phyloP scores from a whole-genome alignment of 2,888 invertebrate genomes.

The Drosophila pseudotalamancana region DNA sequence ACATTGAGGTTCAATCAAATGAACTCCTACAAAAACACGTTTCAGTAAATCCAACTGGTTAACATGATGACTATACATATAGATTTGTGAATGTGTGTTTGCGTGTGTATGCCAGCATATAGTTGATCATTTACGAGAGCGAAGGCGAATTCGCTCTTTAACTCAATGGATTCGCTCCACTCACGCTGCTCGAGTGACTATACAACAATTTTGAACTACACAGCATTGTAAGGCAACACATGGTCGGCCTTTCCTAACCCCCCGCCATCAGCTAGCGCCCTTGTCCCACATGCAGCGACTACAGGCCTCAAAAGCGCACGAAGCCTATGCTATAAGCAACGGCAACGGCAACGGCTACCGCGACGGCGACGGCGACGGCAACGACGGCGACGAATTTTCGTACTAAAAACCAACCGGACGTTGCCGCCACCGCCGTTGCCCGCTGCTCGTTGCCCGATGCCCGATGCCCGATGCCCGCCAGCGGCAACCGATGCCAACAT shows the following conservation, averaged over 20 bases:
- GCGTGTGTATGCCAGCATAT: slow-evolving; percentile 3
- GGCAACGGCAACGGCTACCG: slow-evolving; percentile 24
- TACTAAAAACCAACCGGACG: slow-evolving; percentile 79
- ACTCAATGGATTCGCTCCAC: slow-evolving; percentile 42
- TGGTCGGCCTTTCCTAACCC: slow-evolving; percentile 54
- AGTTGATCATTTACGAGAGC: slow-evolving; percentile 46
- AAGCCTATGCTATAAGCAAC: slow-evolving; percentile 56
- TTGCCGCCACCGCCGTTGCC: slow-evolving; percentile 64
- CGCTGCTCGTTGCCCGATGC: slow-evolving; percentile 21
- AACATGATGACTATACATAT: slow-evolving; percentile 15
- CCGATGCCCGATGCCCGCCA: slow-evolving; percentile 16
- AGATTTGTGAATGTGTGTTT: slow-evolving; percentile 16
- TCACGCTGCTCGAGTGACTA: slow-evolving; percentile 19
- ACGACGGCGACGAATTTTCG: slow-evolving; percentile 60
- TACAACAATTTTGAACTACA: slow-evolving; percentile 45
- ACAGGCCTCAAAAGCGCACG: slow-evolving; percentile 59
- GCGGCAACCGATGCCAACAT: slow-evolving; percentile 50
- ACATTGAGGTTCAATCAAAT: too few species aligned
- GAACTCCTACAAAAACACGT: slow-evolving; percentile 32
- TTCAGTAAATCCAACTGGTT: slow-evolving; percentile 35
- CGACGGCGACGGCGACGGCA: slow-evolving; percentile 23
- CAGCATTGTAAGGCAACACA: slow-evolving; percentile 58
- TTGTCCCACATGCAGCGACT: slow-evolving; percentile 47
- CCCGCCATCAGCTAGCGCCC: slow-evolving; percentile 33
- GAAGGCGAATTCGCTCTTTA: slow-evolving; percentile 47